Percentiles rank a stretch among this genome's conserved stretches.
phyloP scores from a whole-genome alignment of 2,888 invertebrate genomes.

The Polydesmus complanatus region DNA sequence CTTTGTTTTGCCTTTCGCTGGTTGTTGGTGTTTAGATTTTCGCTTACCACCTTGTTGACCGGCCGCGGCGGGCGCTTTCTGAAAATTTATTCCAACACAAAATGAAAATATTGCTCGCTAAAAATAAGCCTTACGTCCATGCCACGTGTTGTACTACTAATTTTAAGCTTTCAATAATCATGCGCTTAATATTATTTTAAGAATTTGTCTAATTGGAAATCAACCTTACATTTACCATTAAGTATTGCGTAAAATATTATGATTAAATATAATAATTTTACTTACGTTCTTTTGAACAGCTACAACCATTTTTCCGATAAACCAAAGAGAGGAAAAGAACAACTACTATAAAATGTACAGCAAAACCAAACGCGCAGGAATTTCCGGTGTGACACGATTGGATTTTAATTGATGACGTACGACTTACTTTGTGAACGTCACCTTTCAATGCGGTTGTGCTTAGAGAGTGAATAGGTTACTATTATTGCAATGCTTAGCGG shows the following conservation, averaged over 20 bases:
- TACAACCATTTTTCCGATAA: not conserved
- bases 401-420: too few species aligned
- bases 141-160: not conserved
- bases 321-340: too few species aligned
- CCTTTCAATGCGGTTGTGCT: too few species aligned
- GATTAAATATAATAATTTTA: not conserved
- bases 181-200: too few species aligned
- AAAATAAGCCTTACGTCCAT: not conserved
- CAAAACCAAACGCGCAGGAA: too few species aligned
- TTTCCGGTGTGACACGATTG: too few species aligned
- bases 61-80: not conserved
- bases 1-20: conserved; percentile 24
- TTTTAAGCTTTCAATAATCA: too few species aligned
- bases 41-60: conserved; percentile 18
- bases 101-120: not conserved
- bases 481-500: too few species aligned
- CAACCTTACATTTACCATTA: not conserved
- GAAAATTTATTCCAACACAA: not conserved
- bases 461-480: too few species aligned
- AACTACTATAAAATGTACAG: too few species aligned
- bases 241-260: not conserved
- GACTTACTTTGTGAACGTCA: too few species aligned
- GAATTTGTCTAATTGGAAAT: too few species aligned
- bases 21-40: conserved; percentile 19
- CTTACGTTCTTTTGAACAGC: not conserved